phyloP scores from a whole-genome alignment of 1,140 invertebrate genomes.

The Heliconius congener region DNA sequence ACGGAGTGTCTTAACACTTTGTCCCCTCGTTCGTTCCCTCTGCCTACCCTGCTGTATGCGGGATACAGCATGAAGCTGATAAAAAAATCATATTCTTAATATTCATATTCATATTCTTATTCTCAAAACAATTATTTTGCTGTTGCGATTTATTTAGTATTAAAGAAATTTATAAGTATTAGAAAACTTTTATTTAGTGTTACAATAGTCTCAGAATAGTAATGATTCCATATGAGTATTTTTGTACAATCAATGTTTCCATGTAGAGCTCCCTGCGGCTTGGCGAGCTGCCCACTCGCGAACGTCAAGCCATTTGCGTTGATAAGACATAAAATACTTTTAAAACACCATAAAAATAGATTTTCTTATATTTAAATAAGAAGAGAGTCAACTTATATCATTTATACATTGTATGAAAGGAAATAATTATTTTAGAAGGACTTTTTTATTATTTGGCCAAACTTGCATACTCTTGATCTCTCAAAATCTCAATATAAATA shows the following conservation, averaged over 20 bases:
- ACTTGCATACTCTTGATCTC: no score
- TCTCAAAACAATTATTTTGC: no score
- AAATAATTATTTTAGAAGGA: not conserved
- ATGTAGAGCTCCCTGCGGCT: slow-evolving; percentile 31
- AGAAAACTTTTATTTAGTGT: not conserved
- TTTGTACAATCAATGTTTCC: slow-evolving; percentile 23
- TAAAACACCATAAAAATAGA: slow-evolving; percentile 9
- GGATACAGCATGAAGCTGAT: no score
- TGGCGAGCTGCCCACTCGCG: slow-evolving; percentile 20
- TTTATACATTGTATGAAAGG: not conserved
- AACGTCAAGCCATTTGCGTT: slow-evolving; percentile 27
- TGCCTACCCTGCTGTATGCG: no score
- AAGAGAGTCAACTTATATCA: not conserved
- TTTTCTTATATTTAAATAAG: not conserved
- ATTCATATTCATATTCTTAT: no score
- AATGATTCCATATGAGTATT: slow-evolving; percentile 8
- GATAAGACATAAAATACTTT: not conserved
- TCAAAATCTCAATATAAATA: no score
- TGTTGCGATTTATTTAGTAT: no score
- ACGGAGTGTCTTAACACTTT: no score
- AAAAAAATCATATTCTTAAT: no score
- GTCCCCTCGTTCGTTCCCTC: no score
- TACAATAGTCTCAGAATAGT: not conserved
- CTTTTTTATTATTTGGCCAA: not conserved
- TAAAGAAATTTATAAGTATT: not conserved